Evolutionary conservation across 2,113 vertebrate species (phyloP).

Genomic region (Tupaia chinensis): DNA sequence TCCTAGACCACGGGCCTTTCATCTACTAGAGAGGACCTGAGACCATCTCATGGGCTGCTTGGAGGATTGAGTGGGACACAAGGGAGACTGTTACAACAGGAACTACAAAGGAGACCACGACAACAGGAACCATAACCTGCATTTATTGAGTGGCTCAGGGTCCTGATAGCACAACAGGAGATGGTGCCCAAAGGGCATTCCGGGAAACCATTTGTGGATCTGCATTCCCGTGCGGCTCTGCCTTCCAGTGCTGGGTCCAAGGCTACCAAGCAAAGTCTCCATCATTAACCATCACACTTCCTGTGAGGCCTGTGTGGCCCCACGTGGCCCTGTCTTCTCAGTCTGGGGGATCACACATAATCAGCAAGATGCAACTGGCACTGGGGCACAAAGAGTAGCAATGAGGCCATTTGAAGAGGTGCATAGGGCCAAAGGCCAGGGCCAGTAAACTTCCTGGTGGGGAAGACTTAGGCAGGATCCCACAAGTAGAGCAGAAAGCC

Average conservation of each 20-base stretch:
- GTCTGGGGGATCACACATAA: background rate
- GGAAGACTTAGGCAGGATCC: background rate
- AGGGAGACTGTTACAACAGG: background rate
- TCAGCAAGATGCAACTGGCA: background rate
- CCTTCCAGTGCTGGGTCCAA: background rate
- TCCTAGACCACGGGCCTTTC: background rate
- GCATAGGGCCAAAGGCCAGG: too few relatives aligned
- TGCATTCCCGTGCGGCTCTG: too few relatives aligned
- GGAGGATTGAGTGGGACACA: background rate
- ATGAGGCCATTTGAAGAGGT: background rate
- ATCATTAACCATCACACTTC: background rate
- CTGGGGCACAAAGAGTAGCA: background rate
- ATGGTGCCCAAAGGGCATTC: background rate
- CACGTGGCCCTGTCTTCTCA: fast-evolving
- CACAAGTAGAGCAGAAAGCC: background rate
- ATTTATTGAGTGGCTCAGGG: background rate
- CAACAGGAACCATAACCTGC: too few relatives aligned
- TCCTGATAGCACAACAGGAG: background rate
- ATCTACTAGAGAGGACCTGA: fast-evolving
- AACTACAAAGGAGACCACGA: background rate
- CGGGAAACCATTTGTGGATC: background rate
- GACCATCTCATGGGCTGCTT: background rate
- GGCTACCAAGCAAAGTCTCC: background rate
- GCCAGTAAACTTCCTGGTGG: fast-evolving
- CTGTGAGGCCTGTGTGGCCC: background rate